Evolutionary conservation across 2,888 invertebrate species (phyloP).

Genomic region (Drosophila rubida): DNA sequence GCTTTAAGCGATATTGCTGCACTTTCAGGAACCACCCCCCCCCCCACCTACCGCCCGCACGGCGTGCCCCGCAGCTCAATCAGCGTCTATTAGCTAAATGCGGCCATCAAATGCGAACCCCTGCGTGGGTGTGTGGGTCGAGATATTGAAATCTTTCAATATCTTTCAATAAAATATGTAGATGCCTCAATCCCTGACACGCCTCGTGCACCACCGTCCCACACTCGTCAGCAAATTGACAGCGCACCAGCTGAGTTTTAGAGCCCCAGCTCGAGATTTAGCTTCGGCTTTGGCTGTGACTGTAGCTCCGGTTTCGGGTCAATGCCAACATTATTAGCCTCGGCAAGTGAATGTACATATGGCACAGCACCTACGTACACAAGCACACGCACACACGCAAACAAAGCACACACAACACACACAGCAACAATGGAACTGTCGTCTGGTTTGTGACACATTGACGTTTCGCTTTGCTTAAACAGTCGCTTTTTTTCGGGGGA

Average conservation of each 20-base stretch:
- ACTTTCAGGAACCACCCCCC: not conserved
- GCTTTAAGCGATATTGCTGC: constrained; percentile 21
- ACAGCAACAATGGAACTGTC: constrained; percentile 37
- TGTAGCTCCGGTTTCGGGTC: constrained; percentile 58
- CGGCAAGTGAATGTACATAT: constrained; percentile 24
- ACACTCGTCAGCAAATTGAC: constrained; percentile 64
- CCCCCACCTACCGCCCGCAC: no score
- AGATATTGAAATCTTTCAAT: constrained; percentile 77
- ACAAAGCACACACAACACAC: constrained; percentile 13
- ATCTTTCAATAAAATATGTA: constrained; percentile 81
- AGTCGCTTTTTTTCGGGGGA: constrained; percentile 15
- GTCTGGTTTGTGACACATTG: constrained; percentile 75
- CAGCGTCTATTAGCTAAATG: constrained; percentile 25
- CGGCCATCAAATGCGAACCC: constrained; percentile 17
- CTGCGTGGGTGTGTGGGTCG: constrained; percentile 32
- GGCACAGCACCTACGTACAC: constrained; percentile 9
- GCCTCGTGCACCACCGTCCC: not conserved
- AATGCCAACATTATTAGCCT: constrained; percentile 76
- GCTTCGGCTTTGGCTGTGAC: not conserved
- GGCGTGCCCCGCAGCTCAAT: constrained; percentile 4
- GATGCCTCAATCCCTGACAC: constrained; percentile 57
- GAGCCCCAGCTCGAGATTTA: constrained; percentile 42
- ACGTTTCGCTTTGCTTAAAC: constrained; percentile 48
- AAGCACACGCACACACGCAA: constrained; percentile 10
- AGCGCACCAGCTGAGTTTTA: constrained; percentile 75